Conservation (phyloP, 2,113 vertebrate genomes). For the Odobenus rosmarus region DNA sequence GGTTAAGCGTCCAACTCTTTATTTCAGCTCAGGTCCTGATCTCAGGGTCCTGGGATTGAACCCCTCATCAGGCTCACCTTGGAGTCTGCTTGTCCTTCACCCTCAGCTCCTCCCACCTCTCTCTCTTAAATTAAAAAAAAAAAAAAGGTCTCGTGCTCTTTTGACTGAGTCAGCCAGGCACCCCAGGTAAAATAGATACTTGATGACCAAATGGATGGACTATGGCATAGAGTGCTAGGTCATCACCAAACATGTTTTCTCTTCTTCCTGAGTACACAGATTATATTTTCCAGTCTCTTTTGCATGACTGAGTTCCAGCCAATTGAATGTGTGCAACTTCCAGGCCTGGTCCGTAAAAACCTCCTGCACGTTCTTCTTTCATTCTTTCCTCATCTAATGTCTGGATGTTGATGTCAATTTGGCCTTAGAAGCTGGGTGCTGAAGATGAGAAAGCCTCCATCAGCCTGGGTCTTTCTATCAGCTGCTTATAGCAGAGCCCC, state of each 20-base stretch:
- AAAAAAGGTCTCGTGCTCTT: background rate
- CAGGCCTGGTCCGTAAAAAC: background rate
- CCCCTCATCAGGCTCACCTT: no score
- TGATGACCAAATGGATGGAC: background rate
- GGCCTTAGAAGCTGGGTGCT: background rate
- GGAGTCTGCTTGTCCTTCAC: no score
- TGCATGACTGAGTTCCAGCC: background rate
- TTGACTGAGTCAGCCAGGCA: background rate
- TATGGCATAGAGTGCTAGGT: background rate
- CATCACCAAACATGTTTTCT: background rate
- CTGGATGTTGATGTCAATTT: background rate
- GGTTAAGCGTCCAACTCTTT: no score
- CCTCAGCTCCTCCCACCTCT: no score
- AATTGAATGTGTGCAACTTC: background rate
- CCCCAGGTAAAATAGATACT: background rate
- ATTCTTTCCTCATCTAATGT: background rate
- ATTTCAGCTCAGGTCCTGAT: no score
- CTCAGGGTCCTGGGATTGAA: no score
- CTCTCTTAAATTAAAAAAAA: no score
- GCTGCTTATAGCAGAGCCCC: background rate
- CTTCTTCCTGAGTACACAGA: background rate
- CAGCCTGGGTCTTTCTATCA: background rate
- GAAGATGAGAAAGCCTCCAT: background rate
- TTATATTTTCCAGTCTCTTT: background rate
- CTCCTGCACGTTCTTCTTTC: background rate